These are phyloP conservation scores for Hipposideros larvatus DNA, from an alignment of 2,797 vertebrate genomes.

Conservation along the genomic window DNA sequence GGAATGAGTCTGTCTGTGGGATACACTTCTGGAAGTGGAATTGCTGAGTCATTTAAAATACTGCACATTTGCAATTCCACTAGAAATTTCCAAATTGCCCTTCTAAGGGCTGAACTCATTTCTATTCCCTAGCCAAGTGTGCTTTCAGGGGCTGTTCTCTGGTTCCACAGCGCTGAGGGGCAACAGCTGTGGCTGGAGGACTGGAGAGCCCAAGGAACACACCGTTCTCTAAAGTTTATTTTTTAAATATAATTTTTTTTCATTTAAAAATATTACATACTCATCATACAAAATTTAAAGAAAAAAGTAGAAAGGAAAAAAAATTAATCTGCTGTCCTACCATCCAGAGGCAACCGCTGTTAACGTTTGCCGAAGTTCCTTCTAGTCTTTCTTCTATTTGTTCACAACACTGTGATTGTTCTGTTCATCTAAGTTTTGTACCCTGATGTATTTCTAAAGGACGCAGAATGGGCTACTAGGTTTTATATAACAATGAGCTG, in stretches of 20 bases:
- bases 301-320: background rate
- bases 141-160: background rate
- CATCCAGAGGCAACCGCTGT: background rate
- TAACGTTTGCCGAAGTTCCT: background rate
- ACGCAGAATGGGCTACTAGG: background rate
- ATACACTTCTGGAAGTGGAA: background rate
- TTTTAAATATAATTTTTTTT: background rate
- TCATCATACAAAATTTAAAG: background rate
- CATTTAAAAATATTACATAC: slow-evolving; percentile 33
- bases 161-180: background rate
- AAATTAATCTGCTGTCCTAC: background rate
- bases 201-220: background rate
- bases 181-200: background rate
- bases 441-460: background rate
- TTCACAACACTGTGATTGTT: background rate
- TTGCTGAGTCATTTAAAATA: background rate
- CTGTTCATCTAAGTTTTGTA: background rate
- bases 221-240: background rate
- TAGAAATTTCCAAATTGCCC: background rate
- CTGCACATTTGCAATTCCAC: background rate
- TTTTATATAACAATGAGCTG: background rate
- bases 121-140: background rate
- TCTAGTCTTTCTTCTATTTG: background rate
- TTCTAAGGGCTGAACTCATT: background rate
- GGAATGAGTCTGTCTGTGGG: background rate